Base-by-base conservation (phyloP, 92 coral and sea anemone species). In the Heliopora coerulea region DNA sequence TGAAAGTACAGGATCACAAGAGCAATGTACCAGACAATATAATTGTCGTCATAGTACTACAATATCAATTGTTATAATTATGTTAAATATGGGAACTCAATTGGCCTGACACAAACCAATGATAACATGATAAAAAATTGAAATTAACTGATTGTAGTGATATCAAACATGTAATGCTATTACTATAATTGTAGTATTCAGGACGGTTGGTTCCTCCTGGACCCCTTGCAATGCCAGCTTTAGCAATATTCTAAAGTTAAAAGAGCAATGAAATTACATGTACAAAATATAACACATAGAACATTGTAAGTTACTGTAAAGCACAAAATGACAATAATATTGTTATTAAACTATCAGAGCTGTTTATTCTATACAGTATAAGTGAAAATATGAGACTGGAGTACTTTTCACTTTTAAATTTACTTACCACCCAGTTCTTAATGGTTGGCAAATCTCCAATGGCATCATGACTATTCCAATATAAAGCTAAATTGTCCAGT, bases 151-250 rank as follows among this genome's bases (percentile, higher is more conserved):
- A n/a, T n/a, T n/a, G n/a, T n/a, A n/a, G n/a, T n/a, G n/a, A n/a
- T n/a, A n/a, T n/a, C n/a, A n/a, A n/a, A n/a, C n/a, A n/a, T n/a
- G 2, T 3, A 46, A 8, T 8, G 12, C 15, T 46, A 46, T 46
- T 82, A 92, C 97, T 85, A 78, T 92, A 92, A 54, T 78, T 80
- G 78, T 75, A 92, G 50, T 69, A 59, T 35, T 84, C 65, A 8
- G 96, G 97, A 64, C 80, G 84, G 37, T 79, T 83, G 50, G 50
- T 68, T 14, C 83, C 74, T 31, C 77, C 66, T 4, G 60, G 75
- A 29, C 87, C 88, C 48, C 64, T 83, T 32, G 97, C 97, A 74
- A 92, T 90, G 35, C 97, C 97, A 63, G 85, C 88, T 66, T 83
- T 87, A 24, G 97, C 97, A 78, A 85, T 86, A 52, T 78, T 83